A percentile compares a stretch with the other conserved stretches of the same genome.
Evolutionary conservation across 2,113 vertebrate genomes (phyloP).

Genomic region (Dipodomys ordii): DNA sequence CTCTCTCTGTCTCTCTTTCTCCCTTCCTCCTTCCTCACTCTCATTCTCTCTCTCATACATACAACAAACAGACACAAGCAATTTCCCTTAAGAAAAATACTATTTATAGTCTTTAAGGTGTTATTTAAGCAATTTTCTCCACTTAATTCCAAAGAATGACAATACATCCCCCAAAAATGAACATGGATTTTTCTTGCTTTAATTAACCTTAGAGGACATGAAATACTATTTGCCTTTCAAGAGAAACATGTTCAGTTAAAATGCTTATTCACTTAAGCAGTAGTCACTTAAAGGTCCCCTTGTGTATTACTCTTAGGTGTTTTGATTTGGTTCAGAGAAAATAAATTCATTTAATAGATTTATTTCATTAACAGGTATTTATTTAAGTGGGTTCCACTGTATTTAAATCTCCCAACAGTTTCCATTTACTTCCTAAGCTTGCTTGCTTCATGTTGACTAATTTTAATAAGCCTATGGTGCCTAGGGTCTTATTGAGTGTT

Average conservation of each 20-base stretch:
- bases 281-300: constrained; percentile 77
- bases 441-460: constrained; percentile 91
- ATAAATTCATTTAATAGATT: constrained; percentile 87
- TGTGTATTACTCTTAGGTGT: constrained; percentile 75
- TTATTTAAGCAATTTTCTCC: constrained; percentile 67
- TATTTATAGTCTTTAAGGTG: constrained; percentile 55
- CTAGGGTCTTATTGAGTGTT: constrained; percentile 91
- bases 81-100: constrained; percentile 60
- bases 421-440: constrained; percentile 88
- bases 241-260: constrained; percentile 72
- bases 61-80: background rate
- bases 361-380: constrained; percentile 91
- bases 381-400: constrained; percentile 88
- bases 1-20: background rate
- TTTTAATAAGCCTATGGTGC: constrained; percentile 91
- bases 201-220: constrained; percentile 66
- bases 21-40: background rate
- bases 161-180: constrained; percentile 59
- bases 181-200: constrained; percentile 64
- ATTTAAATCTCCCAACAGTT: constrained; percentile 89
- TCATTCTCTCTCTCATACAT: background rate
- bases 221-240: constrained; percentile 42
- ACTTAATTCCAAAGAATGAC: constrained; percentile 64
- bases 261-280: constrained; percentile 65
- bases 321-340: constrained; percentile 86